Conservation (phyloP, 2,797 vertebrate species). For the Anolis apletophallus region DNA sequence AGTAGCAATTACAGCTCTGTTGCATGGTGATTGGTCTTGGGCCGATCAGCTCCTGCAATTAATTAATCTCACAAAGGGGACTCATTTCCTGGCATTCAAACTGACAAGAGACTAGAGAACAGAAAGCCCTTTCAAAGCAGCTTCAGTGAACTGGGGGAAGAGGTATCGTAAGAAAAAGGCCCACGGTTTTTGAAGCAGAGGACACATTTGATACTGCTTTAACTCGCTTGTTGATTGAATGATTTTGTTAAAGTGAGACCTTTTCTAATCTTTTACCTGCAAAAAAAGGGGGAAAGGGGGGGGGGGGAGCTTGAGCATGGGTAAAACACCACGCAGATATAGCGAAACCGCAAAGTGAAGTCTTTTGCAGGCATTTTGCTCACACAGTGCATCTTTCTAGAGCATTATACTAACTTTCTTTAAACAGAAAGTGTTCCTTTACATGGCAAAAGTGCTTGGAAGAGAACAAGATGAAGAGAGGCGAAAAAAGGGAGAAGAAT, state of each 20-base stretch:
- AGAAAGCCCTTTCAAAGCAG: slow-evolving; percentile 93
- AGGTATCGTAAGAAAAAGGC: slow-evolving; percentile 87
- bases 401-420: slow-evolving; percentile 78
- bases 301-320: slow-evolving; percentile 70
- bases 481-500: slow-evolving; percentile 76
- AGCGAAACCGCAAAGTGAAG: slow-evolving; percentile 76
- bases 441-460: slow-evolving; percentile 82
- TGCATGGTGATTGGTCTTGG: slow-evolving; percentile 87
- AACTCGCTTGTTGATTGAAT: slow-evolving; percentile 90
- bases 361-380: slow-evolving; percentile 68
- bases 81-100: slow-evolving; percentile 98
- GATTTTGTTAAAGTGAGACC: slow-evolving; percentile 87
- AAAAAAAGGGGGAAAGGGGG: slow-evolving; percentile 57
- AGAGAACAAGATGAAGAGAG: slow-evolving; percentile 80
- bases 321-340: slow-evolving; percentile 75
- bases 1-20: slow-evolving; percentile 96
- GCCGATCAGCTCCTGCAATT: slow-evolving; percentile 92
- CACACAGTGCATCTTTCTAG: slow-evolving; percentile 72
- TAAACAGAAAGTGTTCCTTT: slow-evolving; percentile 83
- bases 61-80: slow-evolving; percentile 98
- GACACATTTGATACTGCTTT: slow-evolving; percentile 90
- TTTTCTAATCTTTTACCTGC: slow-evolving; percentile 92
- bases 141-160: slow-evolving; percentile 87
- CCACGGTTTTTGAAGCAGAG: slow-evolving; percentile 87
- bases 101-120: slow-evolving; percentile 93